Evolutionary conservation across 1,140 invertebrate species (phyloP), one percentile per base, ranked within the genome.

Genomic region (Cardiocondyla obscurior): DNA sequence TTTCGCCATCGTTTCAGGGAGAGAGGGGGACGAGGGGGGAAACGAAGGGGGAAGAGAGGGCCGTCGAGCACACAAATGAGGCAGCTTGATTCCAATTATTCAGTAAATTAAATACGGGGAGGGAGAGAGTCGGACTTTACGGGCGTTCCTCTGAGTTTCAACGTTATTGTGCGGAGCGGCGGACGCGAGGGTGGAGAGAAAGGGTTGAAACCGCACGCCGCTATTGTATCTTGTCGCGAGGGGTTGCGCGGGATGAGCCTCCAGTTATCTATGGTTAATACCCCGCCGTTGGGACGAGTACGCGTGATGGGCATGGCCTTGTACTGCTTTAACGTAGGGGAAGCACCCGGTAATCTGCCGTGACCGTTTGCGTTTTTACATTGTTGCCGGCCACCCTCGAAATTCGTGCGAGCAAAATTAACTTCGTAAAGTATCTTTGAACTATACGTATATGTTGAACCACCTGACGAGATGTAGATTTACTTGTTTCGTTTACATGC

Each of bases 21-120:
- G n/a, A n/a, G n/a, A n/a, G n/a, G 81, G 22, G 39, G 28, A n/a
- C 8, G 44, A 16, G 83, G 36, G 84, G 22, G 42, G 46, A n/a
- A 16, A 46, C 44, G n/a, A 46, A 46, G 42, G 28, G 44, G 60
- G 84, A n/a, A 19, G 46, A 51, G 36, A 46, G 46, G 69, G 14
- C 39, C 10, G 44, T 30, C 19, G 60, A 44, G 88, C 88, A 90
- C 91, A 90, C 92, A 94, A 94, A 94, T 93, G 93, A 94, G 93
- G 85, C 92, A 89, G 93, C 92, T 94, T 94, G 92, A 93, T 94
- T 93, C 91, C 93, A 94, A 94, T 94, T 94, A 94, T 94, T 94
- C 93, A 93, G 92, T 94, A 93, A 94, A 94, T 94, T 94, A 94
- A 94, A 93, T 94, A 93, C 93, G 90, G 85, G 74, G 85, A 72